Conservation (phyloP, 2,888 invertebrate species). For the Aleiodes leptofemur region DNA sequence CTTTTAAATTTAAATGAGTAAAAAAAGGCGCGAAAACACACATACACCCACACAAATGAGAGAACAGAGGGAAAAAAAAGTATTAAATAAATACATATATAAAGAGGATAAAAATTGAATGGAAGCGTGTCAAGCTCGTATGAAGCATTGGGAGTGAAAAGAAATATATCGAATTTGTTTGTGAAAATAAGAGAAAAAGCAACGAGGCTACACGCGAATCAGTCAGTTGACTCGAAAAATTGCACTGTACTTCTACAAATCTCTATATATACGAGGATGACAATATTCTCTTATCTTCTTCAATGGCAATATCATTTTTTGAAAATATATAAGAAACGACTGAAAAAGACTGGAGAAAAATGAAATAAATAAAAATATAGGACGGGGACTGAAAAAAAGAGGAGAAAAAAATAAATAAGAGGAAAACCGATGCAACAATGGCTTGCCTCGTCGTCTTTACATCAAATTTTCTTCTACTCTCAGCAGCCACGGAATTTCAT, state of each 20-base stretch:
- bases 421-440: not conserved
- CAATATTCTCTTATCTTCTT: slow-evolving; percentile 1
- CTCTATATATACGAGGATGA: slow-evolving; percentile 13
- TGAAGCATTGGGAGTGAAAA: slow-evolving; percentile 19
- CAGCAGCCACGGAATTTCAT: slow-evolving; percentile 6
- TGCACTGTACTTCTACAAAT: slow-evolving; percentile 13
- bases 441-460: slow-evolving; percentile 8
- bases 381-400: not conserved
- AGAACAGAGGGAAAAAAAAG: not conserved
- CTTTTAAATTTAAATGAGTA: too few relatives aligned
- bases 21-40: not conserved
- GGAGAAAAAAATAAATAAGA: not conserved
- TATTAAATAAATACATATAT: slow-evolving; percentile 22
- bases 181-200: slow-evolving; percentile 18
- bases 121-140: slow-evolving; percentile 10
- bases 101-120: slow-evolving; percentile 23
- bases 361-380: not conserved
- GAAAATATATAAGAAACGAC: slow-evolving; percentile 13
- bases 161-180: slow-evolving; percentile 29
- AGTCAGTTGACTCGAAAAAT: slow-evolving; percentile 22
- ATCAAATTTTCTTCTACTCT: not conserved
- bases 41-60: not conserved
- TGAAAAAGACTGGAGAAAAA: not conserved
- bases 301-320: not conserved
- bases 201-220: slow-evolving; percentile 17